Evolutionary conservation across 2,797 vertebrate species (phyloP), one percentile per base, ranked within the genome.

Genomic region (Girardinus metallicus): DNA sequence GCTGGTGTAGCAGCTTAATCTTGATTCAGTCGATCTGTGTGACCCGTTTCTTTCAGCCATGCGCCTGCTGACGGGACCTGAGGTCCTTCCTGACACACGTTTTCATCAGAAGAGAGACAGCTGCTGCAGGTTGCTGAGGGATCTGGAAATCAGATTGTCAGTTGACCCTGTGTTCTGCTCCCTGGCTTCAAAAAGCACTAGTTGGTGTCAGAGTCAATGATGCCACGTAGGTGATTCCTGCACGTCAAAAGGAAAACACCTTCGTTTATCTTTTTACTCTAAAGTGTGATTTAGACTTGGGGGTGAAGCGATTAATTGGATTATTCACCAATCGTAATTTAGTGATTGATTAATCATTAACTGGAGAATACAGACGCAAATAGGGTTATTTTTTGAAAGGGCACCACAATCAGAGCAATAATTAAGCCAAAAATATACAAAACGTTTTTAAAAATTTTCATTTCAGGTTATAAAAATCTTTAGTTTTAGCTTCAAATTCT

Each of bases 21-120:
- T 91, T 79, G 80, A 91, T 89, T 87, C 88, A 86, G 82, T 93
- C 89, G 89, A 89, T 92, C 85, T 92, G 87, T 73, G 75, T 90
- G 90, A 92, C 92, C 93, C 90, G 83, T 75, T 94, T 92, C 89
- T 88, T 78, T 83, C 85, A 88, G 71, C 66, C 75, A 49, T 73
- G 81, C 46, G 85, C 62, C 75, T 77, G 83, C 82, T 16, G 62
- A 77, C 46, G 77, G 72, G 77, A 91, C 90, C 84, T 76, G 77
- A 81, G 81, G 16, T 79, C 77, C 84, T 90, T 86, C 57, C 85
- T 83, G 73, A 75, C 86, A 73, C 82, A 81, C 0, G 71, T 46
- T 80, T 83, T 71, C 85, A 81, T 78, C 70, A 51, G 74, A 1
- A 49, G 73, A 68, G 70, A 84, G 78, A 86, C 83, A 76, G 87